Conservation (phyloP, 1,140 invertebrate species). For the Dendroctonus valens region DNA sequence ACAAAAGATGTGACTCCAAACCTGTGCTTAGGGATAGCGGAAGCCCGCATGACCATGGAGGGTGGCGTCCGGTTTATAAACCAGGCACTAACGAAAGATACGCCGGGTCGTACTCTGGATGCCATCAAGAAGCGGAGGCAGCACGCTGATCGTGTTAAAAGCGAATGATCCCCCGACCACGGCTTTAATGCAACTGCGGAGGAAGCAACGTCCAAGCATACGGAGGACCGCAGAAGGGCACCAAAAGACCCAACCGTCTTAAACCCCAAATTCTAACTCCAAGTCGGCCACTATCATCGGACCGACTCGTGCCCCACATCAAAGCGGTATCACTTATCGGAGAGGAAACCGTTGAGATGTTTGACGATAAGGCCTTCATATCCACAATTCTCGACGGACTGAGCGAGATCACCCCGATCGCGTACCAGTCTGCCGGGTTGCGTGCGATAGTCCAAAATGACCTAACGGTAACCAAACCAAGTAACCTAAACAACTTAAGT, state of each 20-base stretch:
- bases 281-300: too few relatives aligned
- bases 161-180: background rate
- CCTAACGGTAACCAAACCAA: too few relatives aligned
- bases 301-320: background rate
- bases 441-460: too few relatives aligned
- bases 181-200: background rate
- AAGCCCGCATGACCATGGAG: background rate
- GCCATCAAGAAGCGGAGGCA: constrained; percentile 3
- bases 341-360: background rate
- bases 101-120: background rate
- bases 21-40: too few relatives aligned
- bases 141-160: background rate
- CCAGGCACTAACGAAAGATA: too few relatives aligned
- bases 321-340: background rate
- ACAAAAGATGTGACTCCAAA: too few relatives aligned
- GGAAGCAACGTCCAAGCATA: background rate
- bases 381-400: background rate
- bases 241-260: too few relatives aligned
- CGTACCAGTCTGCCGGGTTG: too few relatives aligned
- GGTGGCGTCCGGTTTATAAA: background rate
- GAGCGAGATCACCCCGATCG: background rate
- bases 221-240: background rate
- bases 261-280: background rate
- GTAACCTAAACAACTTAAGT: too few relatives aligned
- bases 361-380: background rate